Evolutionary conservation across 2,797 vertebrate species (phyloP).

Genomic region (Buceros bicornis): DNA sequence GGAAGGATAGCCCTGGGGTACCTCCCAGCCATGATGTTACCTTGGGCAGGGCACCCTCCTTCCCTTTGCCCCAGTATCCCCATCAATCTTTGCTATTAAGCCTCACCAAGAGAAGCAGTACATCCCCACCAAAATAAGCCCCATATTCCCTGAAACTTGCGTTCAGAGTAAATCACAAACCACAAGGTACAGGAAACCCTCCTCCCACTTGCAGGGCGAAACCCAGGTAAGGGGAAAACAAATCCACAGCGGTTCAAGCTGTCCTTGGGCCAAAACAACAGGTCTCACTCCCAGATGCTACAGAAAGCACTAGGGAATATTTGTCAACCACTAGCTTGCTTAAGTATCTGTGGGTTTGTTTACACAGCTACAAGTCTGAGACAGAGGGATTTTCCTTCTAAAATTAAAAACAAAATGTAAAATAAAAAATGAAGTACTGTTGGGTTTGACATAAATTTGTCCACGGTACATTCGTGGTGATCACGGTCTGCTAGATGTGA

Average conservation of each 20-base stretch:
- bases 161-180: constrained; percentile 1
- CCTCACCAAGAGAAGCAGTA: neutral
- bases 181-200: constrained; percentile 44
- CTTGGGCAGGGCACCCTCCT: neutral
- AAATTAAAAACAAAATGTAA: neutral
- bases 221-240: constrained; percentile 28
- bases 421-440: neutral
- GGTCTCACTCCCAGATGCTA: neutral
- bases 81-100: neutral
- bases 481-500: neutral
- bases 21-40: neutral
- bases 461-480: neutral
- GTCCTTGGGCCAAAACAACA: constrained; percentile 46
- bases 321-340: constrained; percentile 16
- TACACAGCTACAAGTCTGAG: neutral
- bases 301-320: constrained; percentile 2
- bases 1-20: neutral
- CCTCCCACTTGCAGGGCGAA: constrained; percentile 16
- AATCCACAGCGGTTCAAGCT: neutral
- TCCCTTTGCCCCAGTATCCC: neutral
- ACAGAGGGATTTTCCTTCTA: neutral
- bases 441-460: neutral
- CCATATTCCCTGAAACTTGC: neutral
- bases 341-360: constrained; percentile 35
- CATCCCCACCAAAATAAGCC: neutral